Conservation (phyloP, 2,113 vertebrate species). For the Sinocyclocheilus anophthalmus region DNA sequence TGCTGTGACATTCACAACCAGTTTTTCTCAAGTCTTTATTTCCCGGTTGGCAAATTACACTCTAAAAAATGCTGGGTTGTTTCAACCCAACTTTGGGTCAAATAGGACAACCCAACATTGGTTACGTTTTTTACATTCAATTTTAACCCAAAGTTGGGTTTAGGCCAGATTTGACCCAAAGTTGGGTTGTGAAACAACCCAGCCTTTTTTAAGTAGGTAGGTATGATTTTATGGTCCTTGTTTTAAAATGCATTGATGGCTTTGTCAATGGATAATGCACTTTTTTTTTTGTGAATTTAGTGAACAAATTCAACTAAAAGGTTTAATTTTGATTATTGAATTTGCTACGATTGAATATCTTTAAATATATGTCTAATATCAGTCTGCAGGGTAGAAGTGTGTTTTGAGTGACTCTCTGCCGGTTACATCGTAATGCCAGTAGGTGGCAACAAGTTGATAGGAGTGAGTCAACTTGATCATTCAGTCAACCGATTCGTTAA, state of each 20-base stretch:
- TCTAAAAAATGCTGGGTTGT: too few species aligned
- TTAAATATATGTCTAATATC: neutral
- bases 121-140: too few species aligned
- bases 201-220: neutral
- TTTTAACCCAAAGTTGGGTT: too few species aligned
- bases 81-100: too few species aligned
- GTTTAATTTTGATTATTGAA: neutral
- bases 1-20: neutral
- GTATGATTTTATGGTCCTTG: neutral
- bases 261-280: neutral
- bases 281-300: neutral
- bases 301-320: neutral
- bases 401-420: neutral
- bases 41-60: neutral
- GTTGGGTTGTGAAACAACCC: too few species aligned
- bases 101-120: too few species aligned
- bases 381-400: neutral
- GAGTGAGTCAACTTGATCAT: neutral
- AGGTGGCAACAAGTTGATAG: neutral
- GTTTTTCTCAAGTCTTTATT: constrained; percentile 7
- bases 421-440: neutral
- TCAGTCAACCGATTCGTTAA: neutral
- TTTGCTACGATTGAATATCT: neutral
- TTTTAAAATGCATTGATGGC: neutral
- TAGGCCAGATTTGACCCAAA: too few species aligned